These are phyloP conservation scores for Cygnus buccinator DNA, from an alignment of 2,113 vertebrate species.

Conservation along the genomic window DNA sequence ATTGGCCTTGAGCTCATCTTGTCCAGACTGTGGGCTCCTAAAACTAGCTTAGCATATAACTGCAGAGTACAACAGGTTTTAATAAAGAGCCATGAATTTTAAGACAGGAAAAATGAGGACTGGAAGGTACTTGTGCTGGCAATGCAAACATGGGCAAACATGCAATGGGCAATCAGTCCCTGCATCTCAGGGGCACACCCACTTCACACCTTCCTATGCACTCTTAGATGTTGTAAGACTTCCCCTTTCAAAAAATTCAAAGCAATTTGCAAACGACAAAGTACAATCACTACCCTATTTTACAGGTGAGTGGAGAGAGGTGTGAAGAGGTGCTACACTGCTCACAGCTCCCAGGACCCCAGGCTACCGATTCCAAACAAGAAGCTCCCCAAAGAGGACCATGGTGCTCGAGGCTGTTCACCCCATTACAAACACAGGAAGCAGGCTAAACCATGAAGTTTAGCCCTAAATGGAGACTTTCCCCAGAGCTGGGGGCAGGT, in stretches of 20 bases:
- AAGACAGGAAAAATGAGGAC: neutral
- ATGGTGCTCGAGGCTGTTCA: neutral
- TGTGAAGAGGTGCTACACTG: neutral
- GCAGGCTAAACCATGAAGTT: neutral
- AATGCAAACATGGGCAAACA: neutral
- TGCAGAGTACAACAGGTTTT: neutral
- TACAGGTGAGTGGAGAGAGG: neutral
- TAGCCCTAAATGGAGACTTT: neutral
- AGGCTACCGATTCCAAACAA: neutral
- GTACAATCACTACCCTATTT: neutral
- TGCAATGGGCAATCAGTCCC: rapidly evolving
- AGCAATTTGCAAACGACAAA: neutral
- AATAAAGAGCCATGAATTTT: neutral
- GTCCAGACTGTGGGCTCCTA: neutral
- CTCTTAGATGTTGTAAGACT: neutral
- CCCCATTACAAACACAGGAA: neutral
- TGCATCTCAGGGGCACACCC: neutral
- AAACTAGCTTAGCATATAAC: neutral
- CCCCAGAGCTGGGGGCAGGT: neutral
- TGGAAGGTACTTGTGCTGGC: neutral
- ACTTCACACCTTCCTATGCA: neutral
- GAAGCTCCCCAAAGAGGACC: neutral
- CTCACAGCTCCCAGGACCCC: neutral
- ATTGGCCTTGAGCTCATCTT: neutral
- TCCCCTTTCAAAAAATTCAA: neutral